Base-by-base conservation (phyloP, 2,888 invertebrate species). In the Archips xylosteana region DNA sequence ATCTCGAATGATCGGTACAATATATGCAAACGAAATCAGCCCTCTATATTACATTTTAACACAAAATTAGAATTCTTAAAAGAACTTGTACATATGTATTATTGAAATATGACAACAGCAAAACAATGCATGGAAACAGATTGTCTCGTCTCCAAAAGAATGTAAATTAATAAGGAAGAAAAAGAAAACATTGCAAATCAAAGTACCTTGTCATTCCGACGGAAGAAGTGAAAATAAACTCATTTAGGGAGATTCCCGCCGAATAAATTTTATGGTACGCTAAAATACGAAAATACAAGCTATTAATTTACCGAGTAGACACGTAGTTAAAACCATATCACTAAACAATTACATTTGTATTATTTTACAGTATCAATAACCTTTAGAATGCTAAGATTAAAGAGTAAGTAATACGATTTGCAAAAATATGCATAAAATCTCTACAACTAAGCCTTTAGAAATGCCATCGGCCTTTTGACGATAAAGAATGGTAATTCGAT, bases 191-290 rank as follows among this genome's bases (percentile, higher is more conserved):
- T 57, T 67, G 42, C 57, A 57, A 67, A 57, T 67, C 66, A 57
- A 67, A 57, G 34, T 32, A 42, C 57, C 42, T 66, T 42, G 66
- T 67, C 57, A 42, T 67, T 67, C 57, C 66, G 42, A 42, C 54
- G 66, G 42, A 54, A 67, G 42, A 54, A 57, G 57, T 67, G 66
- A 67, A 49, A 42, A 67, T 67, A 67, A 67, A 67, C 66, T 67
- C 66, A 57, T 67, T 67, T 67, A 67, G 57, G 54, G 42, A 54
- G 54, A 67, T 15, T 42, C 54, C 66, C n/a, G 39, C 47, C 5
- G 49, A 64, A 64, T 64, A 67, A 54, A 57, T 67, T 67, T 57
- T 42, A 23, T 54, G 51, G 65, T 36, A 9, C 51, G 51, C 49
- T 54, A 65, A 65, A n/a, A 10, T n/a, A 51, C 36, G 39, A 65